These are phyloP conservation scores for Cirrhinus molitorella DNA, from an alignment of 2,797 vertebrate genomes.

Conservation along the genomic window DNA sequence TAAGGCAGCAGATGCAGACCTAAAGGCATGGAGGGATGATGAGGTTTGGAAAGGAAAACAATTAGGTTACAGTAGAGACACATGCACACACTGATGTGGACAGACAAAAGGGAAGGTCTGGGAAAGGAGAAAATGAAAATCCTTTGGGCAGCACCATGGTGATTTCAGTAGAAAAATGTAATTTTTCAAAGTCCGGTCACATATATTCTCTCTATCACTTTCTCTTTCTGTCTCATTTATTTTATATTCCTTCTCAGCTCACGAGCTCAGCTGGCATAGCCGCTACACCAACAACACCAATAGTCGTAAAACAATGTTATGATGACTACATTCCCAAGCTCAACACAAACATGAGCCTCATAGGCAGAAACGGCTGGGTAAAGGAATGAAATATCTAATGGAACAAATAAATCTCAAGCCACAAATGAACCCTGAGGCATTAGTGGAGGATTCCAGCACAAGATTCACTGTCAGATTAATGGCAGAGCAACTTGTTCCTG, in stretches of 20 bases:
- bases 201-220: constrained; percentile 22
- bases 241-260: constrained; percentile 23
- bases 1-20: constrained; percentile 30
- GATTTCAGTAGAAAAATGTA: constrained; percentile 35
- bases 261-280: constrained; percentile 24
- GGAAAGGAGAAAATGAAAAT: constrained; percentile 43
- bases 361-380: constrained; percentile 21
- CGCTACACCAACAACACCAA: constrained; percentile 12
- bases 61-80: constrained; percentile 43
- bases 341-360: constrained; percentile 30
- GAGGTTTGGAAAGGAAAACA: constrained; percentile 47
- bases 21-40: constrained; percentile 35
- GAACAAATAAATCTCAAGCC: constrained; percentile 38
- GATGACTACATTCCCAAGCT: constrained; percentile 32
- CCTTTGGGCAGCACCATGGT: constrained; percentile 33
- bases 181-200: constrained; percentile 34
- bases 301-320: constrained; percentile 39
- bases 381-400: constrained; percentile 45
- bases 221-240: constrained; percentile 17
- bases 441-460: constrained; percentile 10
- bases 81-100: constrained; percentile 8
- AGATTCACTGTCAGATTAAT: constrained; percentile 21
- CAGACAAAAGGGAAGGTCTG: constrained; percentile 16
- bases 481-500: constrained; percentile 14
- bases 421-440: constrained; percentile 47